Conservation (phyloP, 2,888 invertebrate genomes). For the Meteorus cinctellus region DNA sequence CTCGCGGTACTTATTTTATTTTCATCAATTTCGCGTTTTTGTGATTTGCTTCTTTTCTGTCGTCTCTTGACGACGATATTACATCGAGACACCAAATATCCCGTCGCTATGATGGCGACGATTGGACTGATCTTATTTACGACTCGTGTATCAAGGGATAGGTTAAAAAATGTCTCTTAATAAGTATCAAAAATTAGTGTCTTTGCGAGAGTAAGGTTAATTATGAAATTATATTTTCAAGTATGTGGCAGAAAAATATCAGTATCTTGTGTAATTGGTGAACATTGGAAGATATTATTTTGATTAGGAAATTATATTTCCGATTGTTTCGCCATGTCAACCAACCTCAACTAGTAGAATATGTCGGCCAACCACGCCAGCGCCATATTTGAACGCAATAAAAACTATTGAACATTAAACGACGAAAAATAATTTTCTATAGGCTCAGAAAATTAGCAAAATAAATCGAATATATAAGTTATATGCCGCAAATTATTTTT, state of each 20-base stretch:
- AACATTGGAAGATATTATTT: background rate
- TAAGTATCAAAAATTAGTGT: background rate
- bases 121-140: slow-evolving; percentile 53
- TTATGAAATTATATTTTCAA: background rate
- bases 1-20: slow-evolving; percentile 45
- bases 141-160: background rate
- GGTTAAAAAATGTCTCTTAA: background rate
- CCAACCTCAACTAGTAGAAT: background rate
- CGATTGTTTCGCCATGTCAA: background rate
- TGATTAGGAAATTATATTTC: slow-evolving; percentile 2
- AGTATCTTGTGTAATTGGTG: background rate
- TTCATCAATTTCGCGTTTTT: slow-evolving; percentile 57
- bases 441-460: background rate
- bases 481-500: too few species aligned
- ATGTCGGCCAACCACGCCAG: background rate
- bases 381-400: background rate
- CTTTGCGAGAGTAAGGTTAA: background rate
- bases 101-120: slow-evolving; percentile 85
- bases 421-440: background rate
- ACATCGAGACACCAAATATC: slow-evolving; percentile 60
- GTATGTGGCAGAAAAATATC: background rate
- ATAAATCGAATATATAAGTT: background rate
- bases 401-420: background rate
- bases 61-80: slow-evolving; percentile 78
- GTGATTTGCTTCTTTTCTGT: slow-evolving; percentile 80